A percentile compares a stretch with the other conserved stretches of the same genome.
These are phyloP conservation scores for Phyllotis vaccarum DNA, from an alignment of 2,797 vertebrate genomes.

Conservation along the genomic window DNA sequence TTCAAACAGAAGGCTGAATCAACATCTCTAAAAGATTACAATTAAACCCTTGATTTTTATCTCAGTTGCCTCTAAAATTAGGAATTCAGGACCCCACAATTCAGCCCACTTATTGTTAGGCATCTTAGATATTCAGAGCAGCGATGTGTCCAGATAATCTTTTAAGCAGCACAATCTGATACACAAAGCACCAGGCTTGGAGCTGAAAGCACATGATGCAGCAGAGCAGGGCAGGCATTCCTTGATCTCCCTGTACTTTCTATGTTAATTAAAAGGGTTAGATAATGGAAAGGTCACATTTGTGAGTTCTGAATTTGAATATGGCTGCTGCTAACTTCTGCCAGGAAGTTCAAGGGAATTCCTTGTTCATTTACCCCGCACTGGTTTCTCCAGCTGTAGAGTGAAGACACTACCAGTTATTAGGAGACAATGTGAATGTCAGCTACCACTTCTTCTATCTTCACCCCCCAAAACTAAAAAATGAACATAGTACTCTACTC, in stretches of 20 bases:
- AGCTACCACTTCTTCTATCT: not conserved
- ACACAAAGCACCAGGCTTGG: not conserved
- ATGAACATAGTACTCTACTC: not conserved
- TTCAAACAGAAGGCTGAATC: not conserved
- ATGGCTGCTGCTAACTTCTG: not conserved
- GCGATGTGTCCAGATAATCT: not conserved
- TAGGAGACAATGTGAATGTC: not conserved
- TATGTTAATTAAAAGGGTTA: not conserved
- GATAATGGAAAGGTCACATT: not conserved
- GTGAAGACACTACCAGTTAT: not conserved
- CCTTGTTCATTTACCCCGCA: not conserved
- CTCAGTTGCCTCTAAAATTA: not conserved
- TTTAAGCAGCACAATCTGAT: not conserved
- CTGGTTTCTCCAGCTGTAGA: not conserved
- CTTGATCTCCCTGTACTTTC: not conserved
- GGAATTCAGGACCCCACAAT: not conserved
- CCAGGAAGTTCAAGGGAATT: not conserved
- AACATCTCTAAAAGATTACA: not conserved
- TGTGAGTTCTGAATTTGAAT: not conserved
- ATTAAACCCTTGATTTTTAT: not conserved
- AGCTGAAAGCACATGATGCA: not conserved
- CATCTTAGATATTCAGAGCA: not conserved
- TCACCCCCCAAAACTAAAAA: not conserved
- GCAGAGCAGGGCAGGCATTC: not conserved
- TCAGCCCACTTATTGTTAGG: not conserved